A percentile compares a stretch with the other conserved stretches of the same genome.
Evolutionary conservation across 1,140 invertebrate genomes (phyloP).

Genomic region (Plodia interpunctella): DNA sequence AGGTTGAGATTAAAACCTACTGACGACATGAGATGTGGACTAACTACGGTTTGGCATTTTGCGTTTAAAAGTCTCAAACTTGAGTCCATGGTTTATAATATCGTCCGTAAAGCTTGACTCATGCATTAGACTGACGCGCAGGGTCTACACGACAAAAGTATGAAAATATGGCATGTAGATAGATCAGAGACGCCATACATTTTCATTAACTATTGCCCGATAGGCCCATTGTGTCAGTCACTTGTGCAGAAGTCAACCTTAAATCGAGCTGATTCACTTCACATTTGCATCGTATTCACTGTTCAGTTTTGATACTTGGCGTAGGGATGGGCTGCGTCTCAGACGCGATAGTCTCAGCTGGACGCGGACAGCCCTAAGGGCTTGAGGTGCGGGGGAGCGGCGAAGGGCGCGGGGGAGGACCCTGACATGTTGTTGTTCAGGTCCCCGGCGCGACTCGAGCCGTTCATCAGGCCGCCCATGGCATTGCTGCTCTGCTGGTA

Average conservation of each 20-base stretch:
- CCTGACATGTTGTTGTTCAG: constrained; percentile 77
- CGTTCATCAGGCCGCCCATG: constrained; percentile 69
- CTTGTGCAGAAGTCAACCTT: no score
- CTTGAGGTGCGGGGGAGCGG: constrained; percentile 64
- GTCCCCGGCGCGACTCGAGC: constrained; percentile 66
- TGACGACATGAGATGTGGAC: constrained; percentile 18
- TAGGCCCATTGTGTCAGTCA: no score
- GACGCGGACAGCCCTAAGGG: constrained; percentile 70
- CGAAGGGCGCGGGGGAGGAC: constrained; percentile 59
- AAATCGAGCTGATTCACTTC: constrained; percentile 14
- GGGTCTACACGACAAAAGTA: no score
- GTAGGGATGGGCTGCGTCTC: constrained; percentile 62
- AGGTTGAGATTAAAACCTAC: constrained; percentile 5
- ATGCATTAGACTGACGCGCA: no score
- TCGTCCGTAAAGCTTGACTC: constrained; percentile 1
- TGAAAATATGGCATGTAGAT: no score
- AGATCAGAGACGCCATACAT: no score
- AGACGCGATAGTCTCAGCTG: constrained; percentile 74
- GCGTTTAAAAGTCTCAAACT: constrained; percentile 21
- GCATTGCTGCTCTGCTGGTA: constrained; percentile 61
- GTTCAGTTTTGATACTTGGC: constrained; percentile 56
- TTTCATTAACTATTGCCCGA: no score
- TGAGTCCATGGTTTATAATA: neutral
- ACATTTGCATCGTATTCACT: constrained; percentile 17
- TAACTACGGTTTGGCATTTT: constrained; percentile 57